Conservation (phyloP, 2,888 invertebrate genomes). For the Ormyrus thymus region DNA sequence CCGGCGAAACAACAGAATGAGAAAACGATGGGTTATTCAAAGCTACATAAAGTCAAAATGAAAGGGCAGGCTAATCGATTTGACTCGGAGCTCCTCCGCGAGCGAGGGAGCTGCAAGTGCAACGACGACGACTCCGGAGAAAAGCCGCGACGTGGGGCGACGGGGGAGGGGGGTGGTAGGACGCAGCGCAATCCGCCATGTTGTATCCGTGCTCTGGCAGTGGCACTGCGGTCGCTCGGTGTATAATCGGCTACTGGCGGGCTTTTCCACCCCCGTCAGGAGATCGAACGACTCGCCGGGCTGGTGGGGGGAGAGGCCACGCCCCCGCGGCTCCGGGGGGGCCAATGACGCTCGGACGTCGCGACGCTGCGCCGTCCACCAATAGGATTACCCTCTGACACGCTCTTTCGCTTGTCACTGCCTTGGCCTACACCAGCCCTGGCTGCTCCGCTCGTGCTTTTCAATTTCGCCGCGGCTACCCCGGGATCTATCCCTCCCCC, state of each 20-base stretch:
- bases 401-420: constrained; percentile 69
- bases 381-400: constrained; percentile 75
- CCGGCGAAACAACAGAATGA: no score
- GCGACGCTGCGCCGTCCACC: constrained; percentile 73
- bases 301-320: constrained; percentile 61
- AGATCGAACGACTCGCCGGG: constrained; percentile 5
- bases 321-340: constrained; percentile 64
- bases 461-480: constrained; percentile 33
- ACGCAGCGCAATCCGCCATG: constrained; percentile 65
- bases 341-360: constrained; percentile 72
- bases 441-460: constrained; percentile 21
- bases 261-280: constrained; percentile 54
- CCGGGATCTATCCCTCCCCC: neutral
- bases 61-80: no score
- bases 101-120: no score
- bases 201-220: constrained; percentile 64
- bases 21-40: no score
- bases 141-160: no score
- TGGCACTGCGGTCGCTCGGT: constrained; percentile 52
- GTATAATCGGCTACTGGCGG: constrained; percentile 32
- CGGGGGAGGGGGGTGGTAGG: no score
- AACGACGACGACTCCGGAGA: no score
- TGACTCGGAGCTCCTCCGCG: no score
- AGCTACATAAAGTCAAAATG: no score
- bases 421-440: neutral